Conservation (phyloP, 1,140 invertebrate species). For the Tetramorium parvispinum region DNA sequence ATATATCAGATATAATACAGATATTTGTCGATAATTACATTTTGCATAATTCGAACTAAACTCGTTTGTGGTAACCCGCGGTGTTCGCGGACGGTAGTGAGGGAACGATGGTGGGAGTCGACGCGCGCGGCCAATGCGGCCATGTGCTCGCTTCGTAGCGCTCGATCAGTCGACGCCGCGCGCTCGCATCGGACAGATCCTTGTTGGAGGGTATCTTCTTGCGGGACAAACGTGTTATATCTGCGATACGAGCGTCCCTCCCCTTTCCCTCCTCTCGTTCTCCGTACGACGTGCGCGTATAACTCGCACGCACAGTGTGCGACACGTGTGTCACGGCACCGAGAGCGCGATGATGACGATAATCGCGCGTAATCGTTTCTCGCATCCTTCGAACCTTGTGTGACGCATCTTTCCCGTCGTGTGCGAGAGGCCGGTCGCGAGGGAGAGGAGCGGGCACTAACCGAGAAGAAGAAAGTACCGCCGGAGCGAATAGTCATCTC, state of each 20-base stretch:
- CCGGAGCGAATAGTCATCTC: not conserved
- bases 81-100: not conserved
- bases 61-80: not conserved
- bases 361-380: constrained; percentile 1
- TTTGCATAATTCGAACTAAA: constrained; percentile 26
- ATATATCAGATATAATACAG: not conserved
- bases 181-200: constrained; percentile 77
- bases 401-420: constrained; percentile 34
- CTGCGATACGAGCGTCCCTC: not conserved
- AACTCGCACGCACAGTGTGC: not conserved
- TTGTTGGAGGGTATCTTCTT: constrained; percentile 34
- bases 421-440: no score
- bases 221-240: not conserved
- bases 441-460: not conserved
- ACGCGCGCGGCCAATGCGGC: constrained; percentile 75
- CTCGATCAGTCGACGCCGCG: constrained; percentile 83
- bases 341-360: constrained; percentile 56
- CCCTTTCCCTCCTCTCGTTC: not conserved
- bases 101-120: constrained; percentile 12
- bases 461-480: not conserved
- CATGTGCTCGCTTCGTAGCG: constrained; percentile 83
- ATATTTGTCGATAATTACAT: constrained; percentile 6
- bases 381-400: constrained; percentile 51
- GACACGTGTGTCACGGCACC: constrained; percentile 19
- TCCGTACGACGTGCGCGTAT: not conserved